phyloP scores from a whole-genome alignment of 1,140 invertebrate genomes.

The Papilio machaon region DNA sequence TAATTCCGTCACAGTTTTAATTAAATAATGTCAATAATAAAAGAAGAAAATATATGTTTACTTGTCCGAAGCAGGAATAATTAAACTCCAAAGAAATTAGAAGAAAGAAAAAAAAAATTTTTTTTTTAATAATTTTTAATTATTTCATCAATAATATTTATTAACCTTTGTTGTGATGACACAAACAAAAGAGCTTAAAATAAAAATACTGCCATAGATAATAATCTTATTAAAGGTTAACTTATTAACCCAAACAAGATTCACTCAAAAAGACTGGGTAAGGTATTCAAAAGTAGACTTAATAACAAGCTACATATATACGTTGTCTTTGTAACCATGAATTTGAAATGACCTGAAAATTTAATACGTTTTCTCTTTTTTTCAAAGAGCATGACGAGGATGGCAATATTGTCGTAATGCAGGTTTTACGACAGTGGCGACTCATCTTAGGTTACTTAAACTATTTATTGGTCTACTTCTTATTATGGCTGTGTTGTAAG shows the following conservation, averaged over 20 bases:
- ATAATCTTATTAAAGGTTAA: constrained; percentile 12
- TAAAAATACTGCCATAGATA: constrained; percentile 23
- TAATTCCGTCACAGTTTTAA: too few species aligned
- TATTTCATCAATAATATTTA: neutral
- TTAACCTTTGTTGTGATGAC: neutral
- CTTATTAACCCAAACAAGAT: neutral
- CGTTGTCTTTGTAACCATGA: too few species aligned
- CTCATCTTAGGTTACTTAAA: neutral
- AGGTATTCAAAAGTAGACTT: neutral
- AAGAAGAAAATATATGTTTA: neutral
- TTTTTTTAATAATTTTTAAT: neutral
- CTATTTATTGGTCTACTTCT: neutral
- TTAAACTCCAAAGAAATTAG: neutral
- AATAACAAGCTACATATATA: too few species aligned
- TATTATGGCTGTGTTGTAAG: neutral
- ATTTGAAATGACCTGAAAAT: too few species aligned
- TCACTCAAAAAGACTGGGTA: neutral
- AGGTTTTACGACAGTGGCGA: neutral
- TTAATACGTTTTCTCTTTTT: neutral
- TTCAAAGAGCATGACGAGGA: neutral
- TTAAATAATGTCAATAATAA: too few species aligned
- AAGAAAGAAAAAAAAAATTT: neutral
- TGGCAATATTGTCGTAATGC: neutral
- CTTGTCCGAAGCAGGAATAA: neutral
- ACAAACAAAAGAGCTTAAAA: neutral